These are phyloP conservation scores for Rhagonycha lutea DNA, from an alignment of 2,888 invertebrate genomes.

Conservation along the genomic window DNA sequence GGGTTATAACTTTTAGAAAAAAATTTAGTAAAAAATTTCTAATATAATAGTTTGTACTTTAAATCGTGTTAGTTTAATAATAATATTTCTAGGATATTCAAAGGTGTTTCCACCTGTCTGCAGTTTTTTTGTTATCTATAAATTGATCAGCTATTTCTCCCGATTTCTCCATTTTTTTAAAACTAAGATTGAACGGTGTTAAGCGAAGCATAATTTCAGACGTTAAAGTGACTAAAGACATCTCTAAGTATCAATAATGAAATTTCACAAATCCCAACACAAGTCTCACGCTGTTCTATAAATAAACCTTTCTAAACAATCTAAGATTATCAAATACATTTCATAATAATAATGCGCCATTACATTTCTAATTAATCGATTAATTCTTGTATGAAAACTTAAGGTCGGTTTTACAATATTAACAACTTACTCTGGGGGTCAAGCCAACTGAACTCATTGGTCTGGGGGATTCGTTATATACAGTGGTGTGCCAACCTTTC, in stretches of 20 bases:
- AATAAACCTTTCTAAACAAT: not conserved
- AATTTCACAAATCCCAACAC: not conserved
- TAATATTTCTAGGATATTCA: not conserved
- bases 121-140: not conserved
- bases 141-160: not conserved
- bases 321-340: not conserved
- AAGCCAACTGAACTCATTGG: too few species aligned
- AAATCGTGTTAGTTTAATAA: not conserved
- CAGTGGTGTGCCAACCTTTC: too few species aligned
- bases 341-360: not conserved
- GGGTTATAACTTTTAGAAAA: too few species aligned
- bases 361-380: too few species aligned
- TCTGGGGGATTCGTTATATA: too few species aligned
- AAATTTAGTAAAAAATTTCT: too few species aligned
- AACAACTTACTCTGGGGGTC: too few species aligned
- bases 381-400: too few species aligned
- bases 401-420: too few species aligned
- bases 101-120: not conserved
- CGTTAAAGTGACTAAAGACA: too few species aligned
- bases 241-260: not conserved
- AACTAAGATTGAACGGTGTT: not conserved
- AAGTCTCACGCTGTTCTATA: not conserved
- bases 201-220: not conserved
- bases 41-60: not conserved
- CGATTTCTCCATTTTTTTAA: not conserved